Evolutionary conservation across 2,888 invertebrate genomes (phyloP).

Genomic region (Andrena marginata): DNA sequence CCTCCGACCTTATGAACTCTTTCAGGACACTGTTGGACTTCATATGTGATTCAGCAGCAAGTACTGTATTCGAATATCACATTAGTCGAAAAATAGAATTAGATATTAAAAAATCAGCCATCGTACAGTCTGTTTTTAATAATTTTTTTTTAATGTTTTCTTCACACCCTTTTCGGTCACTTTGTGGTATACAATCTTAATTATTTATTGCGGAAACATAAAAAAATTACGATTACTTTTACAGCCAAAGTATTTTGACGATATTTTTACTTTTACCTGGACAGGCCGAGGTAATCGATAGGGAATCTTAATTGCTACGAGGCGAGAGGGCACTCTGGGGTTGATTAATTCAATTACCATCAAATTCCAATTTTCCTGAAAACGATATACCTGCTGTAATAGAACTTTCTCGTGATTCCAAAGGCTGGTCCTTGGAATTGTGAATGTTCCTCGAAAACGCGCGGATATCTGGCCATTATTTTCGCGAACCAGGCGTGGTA

Average conservation of each 20-base stretch:
- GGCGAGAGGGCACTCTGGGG: background rate
- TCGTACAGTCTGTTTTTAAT: too few species aligned
- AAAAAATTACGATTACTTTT: too few species aligned
- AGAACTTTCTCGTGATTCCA: background rate
- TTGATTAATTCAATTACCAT: background rate
- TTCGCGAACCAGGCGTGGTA: background rate
- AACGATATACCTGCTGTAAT: background rate
- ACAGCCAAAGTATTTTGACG: background rate
- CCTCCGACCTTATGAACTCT: too few species aligned
- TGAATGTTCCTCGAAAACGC: background rate
- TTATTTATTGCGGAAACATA: too few species aligned
- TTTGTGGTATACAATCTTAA: too few species aligned
- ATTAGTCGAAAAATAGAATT: too few species aligned
- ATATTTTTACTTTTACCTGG: background rate
- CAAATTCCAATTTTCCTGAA: background rate
- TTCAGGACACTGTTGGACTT: too few species aligned
- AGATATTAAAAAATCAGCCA: too few species aligned
- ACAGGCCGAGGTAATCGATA: background rate
- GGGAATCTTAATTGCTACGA: background rate
- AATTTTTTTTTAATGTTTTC: too few species aligned
- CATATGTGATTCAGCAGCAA: too few species aligned
- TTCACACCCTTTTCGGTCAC: too few species aligned
- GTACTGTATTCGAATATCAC: too few species aligned
- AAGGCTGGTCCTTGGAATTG: background rate
- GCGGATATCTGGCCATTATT: background rate